Percentiles rank a stretch among this genome's conserved stretches.
Evolutionary conservation across 2,888 invertebrate genomes (phyloP).

Genomic region (Xanthorhoe spadicearia): DNA sequence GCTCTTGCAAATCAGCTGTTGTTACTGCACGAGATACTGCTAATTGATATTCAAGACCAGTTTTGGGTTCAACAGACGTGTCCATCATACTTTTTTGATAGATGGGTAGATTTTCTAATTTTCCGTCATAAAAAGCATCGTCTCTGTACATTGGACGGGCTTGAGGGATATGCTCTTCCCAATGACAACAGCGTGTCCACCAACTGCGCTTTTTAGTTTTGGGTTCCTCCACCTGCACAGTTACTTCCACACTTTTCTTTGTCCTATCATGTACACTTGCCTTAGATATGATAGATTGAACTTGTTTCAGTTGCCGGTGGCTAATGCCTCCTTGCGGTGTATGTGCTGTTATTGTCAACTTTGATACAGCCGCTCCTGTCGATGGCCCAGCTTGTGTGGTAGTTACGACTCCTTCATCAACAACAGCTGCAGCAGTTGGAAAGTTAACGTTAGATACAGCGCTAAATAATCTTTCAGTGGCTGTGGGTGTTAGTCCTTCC

Average conservation of each 20-base stretch:
- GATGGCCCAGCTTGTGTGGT: constrained; percentile 62
- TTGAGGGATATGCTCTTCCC: constrained; percentile 70
- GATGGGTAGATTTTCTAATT: constrained; percentile 62
- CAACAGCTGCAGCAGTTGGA: constrained; percentile 71
- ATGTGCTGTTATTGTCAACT: constrained; percentile 63
- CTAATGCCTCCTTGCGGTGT: constrained; percentile 64
- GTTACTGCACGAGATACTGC: constrained; percentile 77
- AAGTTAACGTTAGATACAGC: constrained; percentile 65
- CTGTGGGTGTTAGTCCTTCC: constrained; percentile 50
- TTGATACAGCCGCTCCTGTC: constrained; percentile 57
- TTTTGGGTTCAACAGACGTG: constrained; percentile 55
- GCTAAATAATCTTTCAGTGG: constrained; percentile 53
- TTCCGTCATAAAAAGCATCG: constrained; percentile 75
- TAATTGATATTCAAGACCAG: constrained; percentile 77
- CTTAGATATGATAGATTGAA: constrained; percentile 68
- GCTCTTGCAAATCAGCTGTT: constrained; percentile 66
- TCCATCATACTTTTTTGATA: constrained; percentile 73
- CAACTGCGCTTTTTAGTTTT: constrained; percentile 51
- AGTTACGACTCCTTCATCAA: constrained; percentile 52
- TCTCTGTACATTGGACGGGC: constrained; percentile 77
- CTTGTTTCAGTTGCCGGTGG: constrained; percentile 67
- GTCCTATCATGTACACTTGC: constrained; percentile 55
- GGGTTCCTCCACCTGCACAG: constrained; percentile 48
- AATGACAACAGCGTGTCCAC: constrained; percentile 63
- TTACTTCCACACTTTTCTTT: constrained; percentile 55